phyloP scores from a whole-genome alignment of 2,888 invertebrate genomes.

The Cheilosia impressa region DNA sequence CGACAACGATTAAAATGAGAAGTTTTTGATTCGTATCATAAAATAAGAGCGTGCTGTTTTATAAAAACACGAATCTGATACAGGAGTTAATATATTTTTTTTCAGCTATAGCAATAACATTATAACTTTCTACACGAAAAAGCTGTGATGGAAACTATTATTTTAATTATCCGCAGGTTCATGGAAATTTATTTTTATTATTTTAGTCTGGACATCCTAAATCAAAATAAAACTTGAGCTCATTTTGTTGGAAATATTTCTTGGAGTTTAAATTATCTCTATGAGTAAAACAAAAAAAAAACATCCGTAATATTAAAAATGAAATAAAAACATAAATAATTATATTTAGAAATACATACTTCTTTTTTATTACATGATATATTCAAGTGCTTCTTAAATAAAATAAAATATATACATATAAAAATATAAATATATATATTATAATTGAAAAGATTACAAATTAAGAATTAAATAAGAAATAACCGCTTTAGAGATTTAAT shows the following conservation, averaged over 20 bases:
- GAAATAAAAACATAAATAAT: conserved; percentile 73
- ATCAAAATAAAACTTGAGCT: not conserved
- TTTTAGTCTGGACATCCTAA: conserved; percentile 4
- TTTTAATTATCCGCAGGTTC: not conserved
- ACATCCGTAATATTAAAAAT: conserved; percentile 63
- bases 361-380: conserved; percentile 83
- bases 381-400: conserved; percentile 84
- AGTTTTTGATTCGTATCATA: too few species aligned
- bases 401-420: conserved; percentile 79
- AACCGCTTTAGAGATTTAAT: conserved; percentile 78
- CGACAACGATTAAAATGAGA: too few species aligned
- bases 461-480: conserved; percentile 75
- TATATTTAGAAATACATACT: conserved; percentile 77
- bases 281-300: conserved; percentile 63
- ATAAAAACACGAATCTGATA: too few species aligned
- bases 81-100: not conserved
- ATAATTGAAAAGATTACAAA: conserved; percentile 72
- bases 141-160: conserved; percentile 3
- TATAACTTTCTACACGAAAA: not conserved
- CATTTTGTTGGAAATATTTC: conserved; percentile 15
- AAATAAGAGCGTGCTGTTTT: too few species aligned
- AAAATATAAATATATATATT: conserved; percentile 65
- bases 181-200: not conserved
- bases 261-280: conserved; percentile 46
- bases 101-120: not conserved